phyloP scores from a whole-genome alignment of 2,113 vertebrate species.

The Saimiri boliviensis region DNA sequence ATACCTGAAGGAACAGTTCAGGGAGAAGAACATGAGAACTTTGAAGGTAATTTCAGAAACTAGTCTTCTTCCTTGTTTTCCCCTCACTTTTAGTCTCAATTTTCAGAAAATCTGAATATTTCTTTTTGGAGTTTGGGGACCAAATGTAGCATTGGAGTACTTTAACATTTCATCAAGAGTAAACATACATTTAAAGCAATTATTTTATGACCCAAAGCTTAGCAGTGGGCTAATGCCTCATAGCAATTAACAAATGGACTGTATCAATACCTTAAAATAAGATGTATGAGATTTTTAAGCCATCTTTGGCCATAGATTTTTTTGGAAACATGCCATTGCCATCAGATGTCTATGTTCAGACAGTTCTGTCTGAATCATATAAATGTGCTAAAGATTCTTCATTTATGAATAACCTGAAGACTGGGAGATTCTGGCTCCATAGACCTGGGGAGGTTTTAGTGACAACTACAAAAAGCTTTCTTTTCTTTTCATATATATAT shows the following conservation, averaged over 20 bases:
- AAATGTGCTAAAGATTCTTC: neutral
- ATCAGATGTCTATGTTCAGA: neutral
- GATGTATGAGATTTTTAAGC: neutral
- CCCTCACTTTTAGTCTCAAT: neutral
- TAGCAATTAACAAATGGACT: neutral
- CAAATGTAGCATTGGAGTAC: neutral
- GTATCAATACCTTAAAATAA: neutral
- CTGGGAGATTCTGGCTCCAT: neutral
- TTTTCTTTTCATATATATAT: too few relatives aligned
- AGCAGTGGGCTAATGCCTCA: neutral
- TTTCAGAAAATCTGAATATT: neutral
- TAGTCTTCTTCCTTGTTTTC: neutral
- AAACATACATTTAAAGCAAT: slow-evolving; percentile 10
- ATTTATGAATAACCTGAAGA: neutral
- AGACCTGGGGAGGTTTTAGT: neutral
- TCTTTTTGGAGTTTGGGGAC: neutral
- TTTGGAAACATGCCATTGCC: neutral
- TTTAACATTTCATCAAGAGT: neutral
- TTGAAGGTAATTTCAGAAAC: neutral
- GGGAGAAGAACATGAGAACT: neutral
- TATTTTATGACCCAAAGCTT: neutral
- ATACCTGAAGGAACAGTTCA: neutral
- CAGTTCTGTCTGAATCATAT: neutral
- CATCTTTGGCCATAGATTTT: neutral
- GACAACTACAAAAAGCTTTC: neutral